phyloP scores from a whole-genome alignment of 2,113 vertebrate genomes.

The Nyctereutes procyonoides region DNA sequence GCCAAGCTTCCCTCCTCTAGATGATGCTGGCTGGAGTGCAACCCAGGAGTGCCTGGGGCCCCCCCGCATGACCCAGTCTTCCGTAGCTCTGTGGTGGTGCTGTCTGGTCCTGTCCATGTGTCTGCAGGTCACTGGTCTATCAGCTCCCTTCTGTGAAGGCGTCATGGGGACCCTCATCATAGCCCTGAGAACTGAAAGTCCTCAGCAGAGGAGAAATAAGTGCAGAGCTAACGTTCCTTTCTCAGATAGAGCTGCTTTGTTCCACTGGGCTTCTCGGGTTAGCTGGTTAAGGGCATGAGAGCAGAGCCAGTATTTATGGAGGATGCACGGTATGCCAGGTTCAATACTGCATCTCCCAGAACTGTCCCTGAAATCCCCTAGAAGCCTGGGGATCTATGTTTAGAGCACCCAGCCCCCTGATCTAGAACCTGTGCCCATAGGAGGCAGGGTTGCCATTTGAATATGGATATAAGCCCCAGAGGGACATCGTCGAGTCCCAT shows the following conservation, averaged over 20 bases:
- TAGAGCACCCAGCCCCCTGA: background rate
- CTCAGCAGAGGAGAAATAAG: background rate
- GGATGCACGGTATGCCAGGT: too few species aligned
- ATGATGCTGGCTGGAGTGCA: accelerated
- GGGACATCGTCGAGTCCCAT: accelerated
- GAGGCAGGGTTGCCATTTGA: background rate
- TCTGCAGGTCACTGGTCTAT: background rate
- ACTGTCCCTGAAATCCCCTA: accelerated
- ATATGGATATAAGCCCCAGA: background rate
- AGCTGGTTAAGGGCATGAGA: accelerated
- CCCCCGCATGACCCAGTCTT: accelerated
- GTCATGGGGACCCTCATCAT: background rate
- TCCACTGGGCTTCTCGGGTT: background rate
- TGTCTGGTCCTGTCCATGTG: too few species aligned
- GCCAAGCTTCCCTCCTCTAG: background rate
- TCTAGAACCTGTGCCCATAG: accelerated
- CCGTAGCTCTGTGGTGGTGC: accelerated
- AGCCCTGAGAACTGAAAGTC: background rate
- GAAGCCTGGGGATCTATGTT: background rate
- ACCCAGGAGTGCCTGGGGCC: background rate
- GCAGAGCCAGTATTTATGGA: too few species aligned
- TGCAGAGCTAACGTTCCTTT: background rate
- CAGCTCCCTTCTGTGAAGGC: too few species aligned
- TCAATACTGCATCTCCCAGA: accelerated
- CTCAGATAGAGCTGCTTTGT: background rate